These are phyloP conservation scores for Ctenodactylus gundi DNA, from an alignment of 2,113 vertebrate genomes.

Conservation along the genomic window DNA sequence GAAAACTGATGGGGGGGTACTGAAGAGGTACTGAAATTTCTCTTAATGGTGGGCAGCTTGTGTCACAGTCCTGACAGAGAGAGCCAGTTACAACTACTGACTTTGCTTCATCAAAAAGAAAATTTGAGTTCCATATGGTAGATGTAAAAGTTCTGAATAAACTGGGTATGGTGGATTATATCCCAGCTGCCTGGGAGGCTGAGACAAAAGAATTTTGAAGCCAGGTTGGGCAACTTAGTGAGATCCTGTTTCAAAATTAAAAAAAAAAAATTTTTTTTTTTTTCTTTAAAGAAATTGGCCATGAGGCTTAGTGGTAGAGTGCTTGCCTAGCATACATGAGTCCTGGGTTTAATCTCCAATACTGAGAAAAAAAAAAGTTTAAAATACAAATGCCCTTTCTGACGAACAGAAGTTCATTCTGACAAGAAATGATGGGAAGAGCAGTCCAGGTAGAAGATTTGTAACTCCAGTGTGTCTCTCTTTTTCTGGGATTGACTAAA, in stretches of 20 bases:
- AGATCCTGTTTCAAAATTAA: background rate
- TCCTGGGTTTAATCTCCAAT: background rate
- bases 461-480: background rate
- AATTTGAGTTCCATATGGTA: background rate
- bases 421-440: background rate
- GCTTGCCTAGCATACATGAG: background rate
- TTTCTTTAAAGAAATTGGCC: background rate
- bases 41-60: background rate
- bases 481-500: background rate
- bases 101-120: conserved; percentile 35
- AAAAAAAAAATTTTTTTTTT: background rate
- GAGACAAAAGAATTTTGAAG: background rate
- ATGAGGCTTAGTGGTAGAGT: background rate
- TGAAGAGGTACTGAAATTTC: conserved; percentile 14
- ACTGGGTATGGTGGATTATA: background rate
- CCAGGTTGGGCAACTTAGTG: background rate
- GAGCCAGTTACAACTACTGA: conserved; percentile 2
- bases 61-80: background rate
- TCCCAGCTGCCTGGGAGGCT: background rate
- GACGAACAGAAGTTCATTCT: background rate
- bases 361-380: background rate
- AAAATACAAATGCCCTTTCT: background rate
- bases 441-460: background rate
- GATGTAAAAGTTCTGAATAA: background rate
- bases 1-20: too few species aligned